phyloP scores from a whole-genome alignment of 2,113 vertebrate species.

The Xiphias gladius region DNA sequence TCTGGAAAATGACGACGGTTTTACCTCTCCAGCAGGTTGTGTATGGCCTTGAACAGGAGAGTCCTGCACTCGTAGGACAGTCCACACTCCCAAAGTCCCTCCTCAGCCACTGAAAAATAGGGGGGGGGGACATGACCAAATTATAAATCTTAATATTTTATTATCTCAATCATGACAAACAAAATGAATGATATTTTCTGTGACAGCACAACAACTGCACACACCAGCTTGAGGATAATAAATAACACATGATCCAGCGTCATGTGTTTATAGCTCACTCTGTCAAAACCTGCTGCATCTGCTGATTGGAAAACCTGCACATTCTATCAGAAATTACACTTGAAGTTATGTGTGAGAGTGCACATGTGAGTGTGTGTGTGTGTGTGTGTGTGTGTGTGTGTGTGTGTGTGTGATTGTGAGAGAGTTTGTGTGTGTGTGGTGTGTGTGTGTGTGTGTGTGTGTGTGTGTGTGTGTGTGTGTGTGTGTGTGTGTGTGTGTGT shows the following conservation, averaged over 20 bases:
- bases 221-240: constrained; percentile 54
- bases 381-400: constrained; percentile 23
- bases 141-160: constrained; percentile 26
- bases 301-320: constrained; percentile 60
- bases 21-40: constrained; percentile 99
- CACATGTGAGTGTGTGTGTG: constrained; percentile 22
- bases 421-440: constrained; percentile 26
- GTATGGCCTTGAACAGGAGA: constrained; percentile 98
- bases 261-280: constrained; percentile 47
- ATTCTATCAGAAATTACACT: constrained; percentile 51
- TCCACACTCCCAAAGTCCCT: constrained; percentile 97
- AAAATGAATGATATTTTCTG: constrained; percentile 6
- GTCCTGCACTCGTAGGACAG: constrained; percentile 98
- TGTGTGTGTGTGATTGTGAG: not conserved
- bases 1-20: constrained; percentile 11
- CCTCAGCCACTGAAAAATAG: constrained; percentile 91
- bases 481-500: constrained; percentile 16
- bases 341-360: constrained; percentile 1
- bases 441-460: constrained; percentile 16
- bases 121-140: not conserved
- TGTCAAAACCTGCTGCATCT: constrained; percentile 60
- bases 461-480: no score
- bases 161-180: constrained; percentile 13
- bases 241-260: constrained; percentile 52
- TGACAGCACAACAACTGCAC: constrained; percentile 57